Evolutionary conservation across 53 echinoderm and acorn worm genomes (phyloP), one percentile per base, ranked within the genome.

Genomic region (Paelopatides confundens): DNA sequence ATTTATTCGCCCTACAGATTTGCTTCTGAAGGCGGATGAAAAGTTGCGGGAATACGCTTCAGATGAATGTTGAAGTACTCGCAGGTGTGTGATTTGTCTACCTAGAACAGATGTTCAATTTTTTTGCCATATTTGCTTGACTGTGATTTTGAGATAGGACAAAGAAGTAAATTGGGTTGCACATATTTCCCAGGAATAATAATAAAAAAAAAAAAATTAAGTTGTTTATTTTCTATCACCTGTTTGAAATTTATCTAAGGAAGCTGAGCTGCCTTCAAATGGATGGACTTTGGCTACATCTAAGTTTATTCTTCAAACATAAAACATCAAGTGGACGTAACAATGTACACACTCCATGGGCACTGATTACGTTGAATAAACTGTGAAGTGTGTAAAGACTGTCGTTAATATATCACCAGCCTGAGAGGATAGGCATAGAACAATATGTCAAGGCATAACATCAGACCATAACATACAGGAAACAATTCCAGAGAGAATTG

Each of bases 1-100:
- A 74, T 74, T 74, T 74, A 74, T 74, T 74, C 74, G 13, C 74
- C 47, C 74, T 74, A 39, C 74, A 46, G 74, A 74, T 74, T 74
- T 74, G 74, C 74, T 74, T 74, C 74, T 46, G 74, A 74, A 74
- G 74, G 74, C 27, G 74, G 74, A 74, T 74, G 40, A 14, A 58
- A 74, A 40, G 39, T 74, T 38, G 11, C 40, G 37, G 28, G 24
- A 46, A 21, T 39, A 74, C 26, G 40, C 74, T 58, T 58, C 74
- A 39, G 46, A 74, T 28, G 74, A 40, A 13, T 12, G 18, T 5
- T 74, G 74, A 74, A 74, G 74, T 74, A 39, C 74, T 40, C 35
- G 74, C 74, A 74, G 74, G 74, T 74, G 74, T 11, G 40, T 23
- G 18, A 26, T 29, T 35, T 39, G 74, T 74, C 74, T 74, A 74